Conservation (phyloP, 2,113 vertebrate genomes). For the Bubo scandiacus region DNA sequence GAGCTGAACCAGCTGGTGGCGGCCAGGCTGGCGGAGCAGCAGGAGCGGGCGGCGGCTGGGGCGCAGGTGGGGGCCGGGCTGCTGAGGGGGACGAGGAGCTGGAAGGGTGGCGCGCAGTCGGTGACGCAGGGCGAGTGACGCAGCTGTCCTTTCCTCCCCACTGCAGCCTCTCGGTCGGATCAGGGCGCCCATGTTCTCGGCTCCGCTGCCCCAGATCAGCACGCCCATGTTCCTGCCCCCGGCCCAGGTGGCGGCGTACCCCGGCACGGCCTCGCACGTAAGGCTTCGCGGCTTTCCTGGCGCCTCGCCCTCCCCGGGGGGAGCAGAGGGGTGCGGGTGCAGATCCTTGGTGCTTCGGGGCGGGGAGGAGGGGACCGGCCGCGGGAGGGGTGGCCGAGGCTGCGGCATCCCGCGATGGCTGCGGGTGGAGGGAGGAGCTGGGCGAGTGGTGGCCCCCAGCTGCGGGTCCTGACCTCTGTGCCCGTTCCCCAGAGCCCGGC, state of each 20-base stretch:
- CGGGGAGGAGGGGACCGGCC: neutral
- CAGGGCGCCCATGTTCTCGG: slow-evolving; percentile 71
- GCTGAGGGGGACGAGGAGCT: neutral
- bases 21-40: slow-evolving; percentile 73
- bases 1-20: slow-evolving; percentile 85
- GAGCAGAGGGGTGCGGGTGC: fast-evolving
- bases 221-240: slow-evolving; percentile 76
- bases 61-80: slow-evolving; percentile 52
- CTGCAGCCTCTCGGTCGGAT: slow-evolving; percentile 75
- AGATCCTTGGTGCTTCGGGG: neutral
- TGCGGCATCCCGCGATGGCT: fast-evolving
- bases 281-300: neutral
- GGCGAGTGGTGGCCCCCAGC: too few species aligned
- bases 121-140: too few species aligned
- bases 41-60: slow-evolving; percentile 61
- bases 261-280: slow-evolving; percentile 73
- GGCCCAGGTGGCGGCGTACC: slow-evolving; percentile 72
- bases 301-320: neutral
- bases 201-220: slow-evolving; percentile 74
- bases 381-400: fast-evolving
- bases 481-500: slow-evolving; percentile 36
- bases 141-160: neutral
- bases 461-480: neutral
- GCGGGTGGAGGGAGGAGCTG: neutral
- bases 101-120: too few species aligned